These are phyloP conservation scores for Lagopus muta DNA, from an alignment of 2,113 vertebrate genomes.

Conservation along the genomic window DNA sequence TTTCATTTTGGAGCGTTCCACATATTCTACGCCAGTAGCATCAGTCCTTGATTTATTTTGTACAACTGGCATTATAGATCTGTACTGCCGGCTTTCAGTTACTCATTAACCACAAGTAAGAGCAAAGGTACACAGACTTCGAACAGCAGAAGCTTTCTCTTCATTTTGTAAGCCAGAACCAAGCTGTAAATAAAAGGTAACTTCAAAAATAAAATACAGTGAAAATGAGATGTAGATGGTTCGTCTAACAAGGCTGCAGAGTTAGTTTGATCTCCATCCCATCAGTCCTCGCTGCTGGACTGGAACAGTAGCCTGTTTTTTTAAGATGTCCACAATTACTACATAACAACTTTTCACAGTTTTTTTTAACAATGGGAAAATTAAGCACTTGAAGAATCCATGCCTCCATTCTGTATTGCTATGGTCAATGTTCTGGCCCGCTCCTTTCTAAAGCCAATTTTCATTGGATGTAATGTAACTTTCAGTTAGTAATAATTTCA, in stretches of 20 bases:
- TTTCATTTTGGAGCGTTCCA: background rate
- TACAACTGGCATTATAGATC: background rate
- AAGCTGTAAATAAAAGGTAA: background rate
- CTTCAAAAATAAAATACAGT: background rate
- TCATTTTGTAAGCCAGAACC: background rate
- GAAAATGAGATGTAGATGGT: background rate
- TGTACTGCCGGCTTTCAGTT: background rate
- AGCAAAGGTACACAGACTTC: background rate
- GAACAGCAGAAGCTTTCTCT: background rate
- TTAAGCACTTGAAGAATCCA: background rate
- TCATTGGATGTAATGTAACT: background rate
- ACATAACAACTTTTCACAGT: background rate
- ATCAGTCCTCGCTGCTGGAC: background rate
- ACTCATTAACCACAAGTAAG: background rate
- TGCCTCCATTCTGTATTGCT: background rate
- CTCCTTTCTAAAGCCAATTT: background rate
- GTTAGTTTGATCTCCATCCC: background rate
- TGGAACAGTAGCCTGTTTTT: background rate
- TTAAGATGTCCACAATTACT: background rate
- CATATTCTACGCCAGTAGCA: background rate
- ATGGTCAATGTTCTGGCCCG: background rate
- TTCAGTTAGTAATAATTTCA: background rate
- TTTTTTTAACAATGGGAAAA: background rate
- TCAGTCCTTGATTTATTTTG: background rate
- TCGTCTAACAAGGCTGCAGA: background rate